Conservation (phyloP, 2,888 invertebrate species). For the Chrysomela aeneicollis region DNA sequence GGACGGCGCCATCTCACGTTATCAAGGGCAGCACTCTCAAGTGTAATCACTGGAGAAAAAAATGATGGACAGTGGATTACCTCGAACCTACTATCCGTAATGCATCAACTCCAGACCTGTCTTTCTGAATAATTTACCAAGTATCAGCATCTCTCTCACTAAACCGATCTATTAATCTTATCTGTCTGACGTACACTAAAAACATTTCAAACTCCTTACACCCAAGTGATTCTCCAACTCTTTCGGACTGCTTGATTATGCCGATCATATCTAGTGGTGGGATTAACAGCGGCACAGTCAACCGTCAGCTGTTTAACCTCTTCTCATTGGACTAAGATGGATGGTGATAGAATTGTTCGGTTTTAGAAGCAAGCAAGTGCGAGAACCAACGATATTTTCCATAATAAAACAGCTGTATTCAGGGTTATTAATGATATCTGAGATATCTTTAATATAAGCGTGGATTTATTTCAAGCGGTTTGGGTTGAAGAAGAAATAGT, state of each 20-base stretch:
- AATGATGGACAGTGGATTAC: too few relatives aligned
- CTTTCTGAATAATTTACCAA: not conserved
- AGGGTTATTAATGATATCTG: too few relatives aligned
- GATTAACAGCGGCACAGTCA: conserved; percentile 35
- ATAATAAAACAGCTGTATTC: too few relatives aligned
- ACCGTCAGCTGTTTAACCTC: conserved; percentile 43
- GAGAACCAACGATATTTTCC: not conserved
- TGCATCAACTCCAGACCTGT: not conserved
- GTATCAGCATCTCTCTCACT: not conserved
- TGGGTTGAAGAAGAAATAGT: too few relatives aligned
- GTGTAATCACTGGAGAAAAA: too few relatives aligned
- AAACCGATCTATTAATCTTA: conserved; percentile 40
- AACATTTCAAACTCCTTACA: conserved; percentile 46
- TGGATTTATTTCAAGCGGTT: too few relatives aligned
- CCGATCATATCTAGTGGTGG: conserved; percentile 41
- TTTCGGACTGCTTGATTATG: conserved; percentile 43
- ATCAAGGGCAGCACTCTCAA: too few relatives aligned
- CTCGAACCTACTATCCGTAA: not conserved
- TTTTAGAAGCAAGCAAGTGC: not conserved
- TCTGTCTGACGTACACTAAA: conserved; percentile 37
- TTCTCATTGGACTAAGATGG: conserved; percentile 35
- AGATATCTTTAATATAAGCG: too few relatives aligned
- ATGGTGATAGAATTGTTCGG: not conserved
- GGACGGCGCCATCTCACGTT: too few relatives aligned
- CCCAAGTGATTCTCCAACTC: conserved; percentile 43